Conservation (phyloP, 2,113 vertebrate species). For the Notarius quadriscutis region DNA sequence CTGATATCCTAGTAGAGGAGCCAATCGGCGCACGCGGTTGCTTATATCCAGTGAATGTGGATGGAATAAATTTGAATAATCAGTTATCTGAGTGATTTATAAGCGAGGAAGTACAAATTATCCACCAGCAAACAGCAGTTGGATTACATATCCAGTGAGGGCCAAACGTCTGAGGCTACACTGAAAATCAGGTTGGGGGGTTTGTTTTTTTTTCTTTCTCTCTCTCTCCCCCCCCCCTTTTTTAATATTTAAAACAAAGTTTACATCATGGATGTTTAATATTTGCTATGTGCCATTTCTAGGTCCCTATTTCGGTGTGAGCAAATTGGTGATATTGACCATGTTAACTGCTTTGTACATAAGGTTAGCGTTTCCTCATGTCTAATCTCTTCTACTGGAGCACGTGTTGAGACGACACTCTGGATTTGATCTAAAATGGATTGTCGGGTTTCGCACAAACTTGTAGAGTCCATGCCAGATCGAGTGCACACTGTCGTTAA, state of each 20-base stretch:
- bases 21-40: too few relatives aligned
- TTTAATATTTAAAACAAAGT: too few relatives aligned
- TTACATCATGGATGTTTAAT: background rate
- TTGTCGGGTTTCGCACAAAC: background rate
- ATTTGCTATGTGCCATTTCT: background rate
- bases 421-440: background rate
- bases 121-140: background rate
- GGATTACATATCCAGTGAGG: background rate
- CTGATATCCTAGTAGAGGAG: too few relatives aligned
- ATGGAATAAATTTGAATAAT: background rate
- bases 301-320: background rate
- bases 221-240: too few relatives aligned
- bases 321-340: background rate
- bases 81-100: background rate
- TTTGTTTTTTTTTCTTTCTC: background rate
- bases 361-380: background rate
- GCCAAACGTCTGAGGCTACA: background rate
- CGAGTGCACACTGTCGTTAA: background rate
- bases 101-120: background rate
- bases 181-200: background rate
- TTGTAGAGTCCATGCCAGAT: background rate
- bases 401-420: background rate
- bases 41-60: too few relatives aligned
- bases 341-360: background rate
- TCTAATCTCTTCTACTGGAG: background rate